Evolutionary conservation across 2,888 invertebrate genomes (phyloP).

Genomic region (Brachyptera risi): DNA sequence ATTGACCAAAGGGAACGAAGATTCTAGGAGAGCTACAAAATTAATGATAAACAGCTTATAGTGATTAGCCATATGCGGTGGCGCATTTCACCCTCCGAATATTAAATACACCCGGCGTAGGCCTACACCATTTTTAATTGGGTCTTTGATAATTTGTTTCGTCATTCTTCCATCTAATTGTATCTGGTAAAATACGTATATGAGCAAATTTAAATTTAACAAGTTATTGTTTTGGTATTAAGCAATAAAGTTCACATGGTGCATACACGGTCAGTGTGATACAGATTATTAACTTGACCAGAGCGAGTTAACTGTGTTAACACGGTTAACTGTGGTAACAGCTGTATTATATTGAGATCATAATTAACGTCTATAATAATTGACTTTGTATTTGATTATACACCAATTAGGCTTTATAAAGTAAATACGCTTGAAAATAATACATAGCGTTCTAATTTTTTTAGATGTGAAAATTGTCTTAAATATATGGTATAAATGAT

Average conservation of each 20-base stretch:
- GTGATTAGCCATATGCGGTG: background rate
- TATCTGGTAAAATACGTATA: background rate
- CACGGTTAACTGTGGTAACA: constrained; percentile 1
- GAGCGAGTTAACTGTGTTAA: background rate
- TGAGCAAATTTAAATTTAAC: too few species aligned
- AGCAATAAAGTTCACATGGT: background rate
- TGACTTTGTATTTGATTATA: constrained; percentile 11
- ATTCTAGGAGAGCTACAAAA: background rate
- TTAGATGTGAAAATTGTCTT: too few species aligned
- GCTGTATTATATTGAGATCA: background rate
- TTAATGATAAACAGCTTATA: constrained; percentile 1
- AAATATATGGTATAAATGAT: too few species aligned
- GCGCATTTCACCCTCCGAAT: background rate
- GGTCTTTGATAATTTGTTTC: constrained; percentile 18
- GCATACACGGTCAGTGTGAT: background rate
- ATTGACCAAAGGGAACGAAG: constrained; percentile 1
- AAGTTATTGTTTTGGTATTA: background rate
- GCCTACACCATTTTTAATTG: constrained; percentile 11
- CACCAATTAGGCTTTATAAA: constrained; percentile 4
- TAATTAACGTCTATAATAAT: too few species aligned
- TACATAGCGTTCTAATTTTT: too few species aligned
- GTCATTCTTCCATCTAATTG: constrained; percentile 18
- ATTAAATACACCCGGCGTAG: constrained; percentile 16
- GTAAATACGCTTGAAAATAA: constrained; percentile 9
- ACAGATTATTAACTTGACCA: constrained; percentile 16